A percentile compares a stretch with the other conserved stretches of the same genome.
phyloP scores from a whole-genome alignment of 1,140 invertebrate genomes.

The Bombus confusus region DNA sequence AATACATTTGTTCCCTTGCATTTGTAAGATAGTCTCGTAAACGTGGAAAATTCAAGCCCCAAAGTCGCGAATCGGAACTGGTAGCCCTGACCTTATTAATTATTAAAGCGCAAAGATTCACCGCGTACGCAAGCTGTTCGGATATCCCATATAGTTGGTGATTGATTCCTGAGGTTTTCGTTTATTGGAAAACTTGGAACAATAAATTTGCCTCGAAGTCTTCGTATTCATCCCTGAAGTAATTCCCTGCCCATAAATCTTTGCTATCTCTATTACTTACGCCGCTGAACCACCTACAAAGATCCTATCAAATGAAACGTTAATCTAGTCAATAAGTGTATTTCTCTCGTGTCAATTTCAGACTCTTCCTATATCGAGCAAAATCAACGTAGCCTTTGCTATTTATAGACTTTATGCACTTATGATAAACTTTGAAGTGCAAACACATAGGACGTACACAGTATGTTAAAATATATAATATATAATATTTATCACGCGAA shows the following conservation, averaged over 20 bases:
- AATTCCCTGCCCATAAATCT: constrained; percentile 33
- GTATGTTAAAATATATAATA: too few relatives aligned
- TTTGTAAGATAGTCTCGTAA: too few relatives aligned
- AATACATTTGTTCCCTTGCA: not conserved
- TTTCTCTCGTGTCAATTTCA: not conserved
- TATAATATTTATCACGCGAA: too few relatives aligned
- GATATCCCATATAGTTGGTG: not conserved
- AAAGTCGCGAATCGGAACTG: too few relatives aligned
- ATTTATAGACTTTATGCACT: too few relatives aligned
- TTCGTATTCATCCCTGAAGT: constrained; percentile 22
- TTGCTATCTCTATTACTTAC: constrained; percentile 20
- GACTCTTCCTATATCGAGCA: not conserved
- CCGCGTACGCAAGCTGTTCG: not conserved
- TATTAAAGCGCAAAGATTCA: too few relatives aligned
- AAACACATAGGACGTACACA: too few relatives aligned
- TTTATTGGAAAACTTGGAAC: constrained; percentile 30
- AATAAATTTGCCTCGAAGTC: constrained; percentile 15
- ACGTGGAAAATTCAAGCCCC: not conserved
- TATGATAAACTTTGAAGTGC: too few relatives aligned
- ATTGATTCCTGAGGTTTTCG: constrained; percentile 5
- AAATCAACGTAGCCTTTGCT: too few relatives aligned
- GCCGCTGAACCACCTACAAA: not conserved
- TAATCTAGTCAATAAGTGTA: constrained; percentile 5
- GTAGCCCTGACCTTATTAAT: not conserved
- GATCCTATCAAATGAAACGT: constrained; percentile 12